Percentiles rank a stretch among this genome's conserved stretches.
Evolutionary conservation across 2,888 invertebrate genomes (phyloP).

Genomic region (Cyclophora punctaria): DNA sequence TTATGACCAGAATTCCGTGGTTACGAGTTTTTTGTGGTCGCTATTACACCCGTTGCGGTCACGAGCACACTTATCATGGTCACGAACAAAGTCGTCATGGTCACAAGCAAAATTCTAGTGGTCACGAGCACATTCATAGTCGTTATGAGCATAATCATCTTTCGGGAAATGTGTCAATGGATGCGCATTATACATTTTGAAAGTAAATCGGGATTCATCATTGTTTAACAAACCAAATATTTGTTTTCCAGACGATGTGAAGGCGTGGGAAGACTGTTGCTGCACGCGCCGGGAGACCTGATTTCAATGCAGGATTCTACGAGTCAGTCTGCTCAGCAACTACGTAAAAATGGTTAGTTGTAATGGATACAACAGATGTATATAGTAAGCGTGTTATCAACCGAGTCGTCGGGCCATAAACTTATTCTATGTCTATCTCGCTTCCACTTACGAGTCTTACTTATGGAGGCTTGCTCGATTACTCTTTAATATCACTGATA

Average conservation of each 20-base stretch:
- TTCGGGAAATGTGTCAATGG: too few species aligned
- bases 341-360: constrained; percentile 52
- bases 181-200: too few species aligned
- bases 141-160: too few species aligned
- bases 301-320: constrained; percentile 81
- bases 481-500: too few species aligned
- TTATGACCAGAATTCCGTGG: background rate
- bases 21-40: background rate
- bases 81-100: background rate
- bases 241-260: constrained; percentile 79
- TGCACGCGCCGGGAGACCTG: constrained; percentile 88
- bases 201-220: too few species aligned
- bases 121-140: background rate
- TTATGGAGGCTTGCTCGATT: too few species aligned
- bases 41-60: background rate
- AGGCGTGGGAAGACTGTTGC: constrained; percentile 86
- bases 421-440: too few species aligned
- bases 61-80: background rate
- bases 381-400: too few species aligned
- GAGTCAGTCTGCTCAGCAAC: constrained; percentile 53
- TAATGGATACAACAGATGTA: too few species aligned
- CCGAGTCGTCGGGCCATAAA: too few species aligned
- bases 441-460: background rate
- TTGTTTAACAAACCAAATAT: too few species aligned
- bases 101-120: background rate